Conservation (phyloP, 2,113 vertebrate species). For the Tenebrosternarchus preto region DNA sequence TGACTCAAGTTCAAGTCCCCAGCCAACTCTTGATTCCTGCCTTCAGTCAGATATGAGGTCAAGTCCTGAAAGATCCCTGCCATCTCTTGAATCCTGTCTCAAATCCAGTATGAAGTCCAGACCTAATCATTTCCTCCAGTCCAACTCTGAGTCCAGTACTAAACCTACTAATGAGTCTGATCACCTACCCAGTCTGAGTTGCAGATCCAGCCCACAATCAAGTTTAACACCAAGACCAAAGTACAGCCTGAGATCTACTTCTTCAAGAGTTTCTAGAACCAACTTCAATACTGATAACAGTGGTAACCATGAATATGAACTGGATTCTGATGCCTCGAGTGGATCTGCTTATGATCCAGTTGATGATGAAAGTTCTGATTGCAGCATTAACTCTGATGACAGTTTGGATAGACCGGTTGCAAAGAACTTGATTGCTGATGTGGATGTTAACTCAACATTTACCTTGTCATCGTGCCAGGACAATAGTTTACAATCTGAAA, state of each 20-base stretch:
- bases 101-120: neutral
- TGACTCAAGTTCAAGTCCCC: neutral
- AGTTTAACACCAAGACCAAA: neutral
- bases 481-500: neutral
- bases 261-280: neutral
- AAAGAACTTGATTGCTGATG: neutral
- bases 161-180: neutral
- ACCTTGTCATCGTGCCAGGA: neutral
- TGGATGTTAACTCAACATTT: neutral
- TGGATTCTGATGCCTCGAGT: conserved; percentile 3
- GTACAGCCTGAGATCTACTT: neutral
- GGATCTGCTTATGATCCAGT: neutral
- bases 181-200: neutral
- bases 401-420: neutral
- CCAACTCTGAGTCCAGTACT: neutral
- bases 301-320: neutral
- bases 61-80: neutral
- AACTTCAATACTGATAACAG: neutral
- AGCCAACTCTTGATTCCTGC: neutral
- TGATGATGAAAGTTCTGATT: neutral
- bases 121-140: neutral
- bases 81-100: neutral
- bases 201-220: neutral
- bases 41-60: no score
- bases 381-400: neutral